These are phyloP conservation scores for Remorina albescens DNA, from an alignment of 2,797 vertebrate species.

Conservation along the genomic window DNA sequence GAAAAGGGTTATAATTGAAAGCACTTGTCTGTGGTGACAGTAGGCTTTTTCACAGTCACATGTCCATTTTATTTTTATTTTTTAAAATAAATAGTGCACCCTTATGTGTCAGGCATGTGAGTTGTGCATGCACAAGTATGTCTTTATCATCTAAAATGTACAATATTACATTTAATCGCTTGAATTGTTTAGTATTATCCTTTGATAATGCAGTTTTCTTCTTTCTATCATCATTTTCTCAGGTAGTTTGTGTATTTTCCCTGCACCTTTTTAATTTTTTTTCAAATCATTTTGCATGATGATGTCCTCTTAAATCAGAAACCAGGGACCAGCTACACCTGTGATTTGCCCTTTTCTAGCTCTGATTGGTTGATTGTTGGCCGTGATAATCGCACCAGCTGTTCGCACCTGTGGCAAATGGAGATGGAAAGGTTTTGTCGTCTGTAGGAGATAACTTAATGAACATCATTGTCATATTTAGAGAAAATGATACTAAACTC, in stretches of 20 bases:
- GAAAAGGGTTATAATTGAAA: slow-evolving; percentile 39
- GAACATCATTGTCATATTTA: too few species aligned
- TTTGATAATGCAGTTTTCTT: neutral
- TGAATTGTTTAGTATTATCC: neutral
- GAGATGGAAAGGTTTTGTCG: too few species aligned
- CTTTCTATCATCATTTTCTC: neutral
- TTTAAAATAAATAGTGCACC: neutral
- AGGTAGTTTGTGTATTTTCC: neutral
- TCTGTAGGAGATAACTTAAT: too few species aligned
- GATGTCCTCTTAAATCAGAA: neutral
- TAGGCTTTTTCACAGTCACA: slow-evolving; percentile 1
- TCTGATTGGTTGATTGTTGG: neutral
- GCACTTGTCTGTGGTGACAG: slow-evolving; percentile 21
- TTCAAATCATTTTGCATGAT: neutral
- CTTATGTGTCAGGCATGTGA: neutral
- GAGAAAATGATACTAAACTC: too few species aligned
- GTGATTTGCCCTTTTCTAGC: neutral
- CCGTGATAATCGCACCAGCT: neutral
- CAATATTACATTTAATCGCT: neutral
- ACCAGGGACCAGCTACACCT: neutral
- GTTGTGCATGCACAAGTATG: neutral
- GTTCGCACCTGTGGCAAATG: neutral
- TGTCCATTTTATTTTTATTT: slow-evolving; percentile 3
- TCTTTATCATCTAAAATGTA: neutral
- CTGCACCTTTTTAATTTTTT: neutral